phyloP scores from a whole-genome alignment of 2,888 invertebrate species.

The Pherbina coryleti region DNA sequence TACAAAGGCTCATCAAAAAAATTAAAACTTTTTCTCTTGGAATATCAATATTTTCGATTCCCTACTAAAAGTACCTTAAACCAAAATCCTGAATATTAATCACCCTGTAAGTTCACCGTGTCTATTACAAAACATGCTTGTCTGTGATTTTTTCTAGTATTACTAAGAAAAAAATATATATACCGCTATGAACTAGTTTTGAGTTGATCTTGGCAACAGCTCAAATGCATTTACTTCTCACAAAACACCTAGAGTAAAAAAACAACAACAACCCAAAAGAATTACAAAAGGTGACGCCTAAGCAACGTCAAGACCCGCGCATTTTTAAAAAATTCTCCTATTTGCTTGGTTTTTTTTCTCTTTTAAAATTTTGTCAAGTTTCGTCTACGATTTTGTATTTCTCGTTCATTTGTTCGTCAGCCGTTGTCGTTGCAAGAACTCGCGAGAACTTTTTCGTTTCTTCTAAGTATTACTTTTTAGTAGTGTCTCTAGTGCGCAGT shows the following conservation, averaged over 20 bases:
- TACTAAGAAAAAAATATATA: background rate
- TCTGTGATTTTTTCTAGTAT: no score
- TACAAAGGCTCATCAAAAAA: no score
- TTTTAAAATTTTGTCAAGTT: background rate
- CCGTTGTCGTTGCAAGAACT: slow-evolving; percentile 57
- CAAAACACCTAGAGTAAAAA: slow-evolving; percentile 10
- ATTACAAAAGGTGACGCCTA: background rate
- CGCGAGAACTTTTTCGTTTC: slow-evolving; percentile 47
- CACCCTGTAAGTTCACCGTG: slow-evolving; percentile 9
- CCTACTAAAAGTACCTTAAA: no score
- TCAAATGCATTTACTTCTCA: no score
- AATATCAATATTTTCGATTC: no score
- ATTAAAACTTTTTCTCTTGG: no score
- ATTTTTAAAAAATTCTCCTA: background rate
- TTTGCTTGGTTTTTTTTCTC: no score
- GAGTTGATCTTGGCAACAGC: slow-evolving; percentile 19
- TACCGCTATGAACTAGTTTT: background rate
- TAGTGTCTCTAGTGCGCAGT: slow-evolving; percentile 29
- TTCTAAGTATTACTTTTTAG: slow-evolving; percentile 12
- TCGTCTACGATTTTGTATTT: background rate
- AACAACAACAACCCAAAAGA: slow-evolving; percentile 17
- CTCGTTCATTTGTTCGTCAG: slow-evolving; percentile 64
- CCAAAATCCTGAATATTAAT: no score
- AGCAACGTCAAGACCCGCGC: background rate
- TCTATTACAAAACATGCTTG: no score